Conservation (phyloP, 30 jellyfish, hydroid and myxozoan species). For the Clytia hemisphaerica region DNA sequence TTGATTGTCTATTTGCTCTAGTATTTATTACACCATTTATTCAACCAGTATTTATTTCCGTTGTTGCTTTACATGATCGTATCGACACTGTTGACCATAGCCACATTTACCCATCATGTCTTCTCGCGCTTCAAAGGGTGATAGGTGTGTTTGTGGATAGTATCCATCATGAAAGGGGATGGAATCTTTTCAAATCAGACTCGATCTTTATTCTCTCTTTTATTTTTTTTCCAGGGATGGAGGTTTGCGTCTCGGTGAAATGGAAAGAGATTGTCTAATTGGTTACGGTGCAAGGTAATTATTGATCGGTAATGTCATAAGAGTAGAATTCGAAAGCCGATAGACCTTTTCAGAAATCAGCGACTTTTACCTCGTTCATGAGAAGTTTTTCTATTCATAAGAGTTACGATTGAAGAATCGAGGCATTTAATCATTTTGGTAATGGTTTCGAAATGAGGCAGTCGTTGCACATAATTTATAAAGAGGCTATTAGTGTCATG, state of each 20-base stretch:
- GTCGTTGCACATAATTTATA: not conserved
- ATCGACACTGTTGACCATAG: too few species aligned
- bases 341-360: not conserved
- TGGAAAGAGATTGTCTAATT: conserved; percentile 98
- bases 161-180: too few species aligned
- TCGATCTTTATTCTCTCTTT: not conserved
- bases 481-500: not conserved
- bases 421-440: too few species aligned
- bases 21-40: too few species aligned
- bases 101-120: too few species aligned
- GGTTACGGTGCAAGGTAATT: conserved; percentile 98
- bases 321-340: not conserved
- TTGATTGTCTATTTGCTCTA: too few species aligned
- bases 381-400: not conserved
- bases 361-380: not conserved
- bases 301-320: not conserved
- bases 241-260: conserved; percentile 99
- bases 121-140: too few species aligned
- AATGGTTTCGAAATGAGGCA: too few species aligned
- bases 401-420: not conserved
- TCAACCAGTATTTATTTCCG: too few species aligned
- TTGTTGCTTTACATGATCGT: too few species aligned
- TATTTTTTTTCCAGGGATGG: conserved; percentile 73
- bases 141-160: too few species aligned
- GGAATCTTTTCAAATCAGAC: too few species aligned